Conservation (phyloP, 1,140 invertebrate species). For the Lineus longissimus region DNA sequence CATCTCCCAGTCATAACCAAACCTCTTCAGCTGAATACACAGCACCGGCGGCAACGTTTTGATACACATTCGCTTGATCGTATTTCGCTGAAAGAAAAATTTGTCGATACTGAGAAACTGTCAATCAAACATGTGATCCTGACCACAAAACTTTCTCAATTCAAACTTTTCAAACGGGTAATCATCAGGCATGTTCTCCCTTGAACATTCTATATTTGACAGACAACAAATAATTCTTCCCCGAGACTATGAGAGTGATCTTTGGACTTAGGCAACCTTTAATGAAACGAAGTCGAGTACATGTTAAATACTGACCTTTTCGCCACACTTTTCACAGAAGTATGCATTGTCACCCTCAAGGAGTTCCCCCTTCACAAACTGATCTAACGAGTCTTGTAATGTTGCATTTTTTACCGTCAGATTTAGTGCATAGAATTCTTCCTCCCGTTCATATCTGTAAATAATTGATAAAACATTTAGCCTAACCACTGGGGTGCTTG, state of each 20-base stretch:
- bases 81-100: conserved; percentile 73
- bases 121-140: background rate
- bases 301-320: conserved; percentile 72
- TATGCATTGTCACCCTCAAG: conserved; percentile 98
- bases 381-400: conserved; percentile 83
- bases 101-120: background rate
- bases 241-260: no score
- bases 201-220: no score
- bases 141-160: background rate
- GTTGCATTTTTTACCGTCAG: conserved; percentile 52
- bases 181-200: no score
- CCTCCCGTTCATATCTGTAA: conserved; percentile 51
- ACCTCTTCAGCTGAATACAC: conserved; percentile 95
- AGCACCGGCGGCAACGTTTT: conserved; percentile 93
- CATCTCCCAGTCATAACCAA: conserved; percentile 98
- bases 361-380: conserved; percentile 96
- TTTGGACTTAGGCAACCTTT: no score
- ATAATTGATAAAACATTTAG: conserved; percentile 14
- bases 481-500: no score
- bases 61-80: conserved; percentile 92
- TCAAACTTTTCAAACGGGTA: background rate
- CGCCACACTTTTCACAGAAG: conserved; percentile 98
- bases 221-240: no score
- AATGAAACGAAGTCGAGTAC: background rate
- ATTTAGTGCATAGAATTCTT: conserved; percentile 49